phyloP scores from a whole-genome alignment of 2,113 vertebrate genomes.

The Alectura lathami region DNA sequence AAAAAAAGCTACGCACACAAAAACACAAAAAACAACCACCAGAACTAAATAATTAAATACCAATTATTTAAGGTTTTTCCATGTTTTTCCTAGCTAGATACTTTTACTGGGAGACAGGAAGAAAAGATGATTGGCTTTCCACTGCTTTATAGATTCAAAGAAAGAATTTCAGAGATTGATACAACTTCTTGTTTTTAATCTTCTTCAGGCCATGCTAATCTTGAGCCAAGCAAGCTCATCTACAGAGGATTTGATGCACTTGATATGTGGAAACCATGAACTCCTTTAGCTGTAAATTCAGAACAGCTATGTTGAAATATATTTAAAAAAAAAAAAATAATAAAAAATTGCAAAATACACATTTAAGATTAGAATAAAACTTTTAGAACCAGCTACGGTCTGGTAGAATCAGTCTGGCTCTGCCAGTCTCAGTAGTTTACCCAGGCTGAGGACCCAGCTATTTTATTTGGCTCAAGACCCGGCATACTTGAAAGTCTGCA shows the following conservation, averaged over 20 bases:
- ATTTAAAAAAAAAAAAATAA: background rate
- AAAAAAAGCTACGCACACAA: too few relatives aligned
- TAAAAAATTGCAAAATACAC: background rate
- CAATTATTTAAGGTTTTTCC: background rate
- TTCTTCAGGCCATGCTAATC: background rate
- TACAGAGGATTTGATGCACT: background rate
- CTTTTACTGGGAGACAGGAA: background rate
- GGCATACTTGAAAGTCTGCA: background rate
- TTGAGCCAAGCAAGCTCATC: background rate
- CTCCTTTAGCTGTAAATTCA: background rate
- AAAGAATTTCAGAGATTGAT: background rate
- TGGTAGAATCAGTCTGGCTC: background rate
- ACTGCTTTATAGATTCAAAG: background rate
- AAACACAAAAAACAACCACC: too few relatives aligned
- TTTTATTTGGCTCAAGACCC: background rate
- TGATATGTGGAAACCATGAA: background rate
- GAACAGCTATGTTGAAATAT: background rate
- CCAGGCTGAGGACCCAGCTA: background rate
- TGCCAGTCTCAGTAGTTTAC: background rate
- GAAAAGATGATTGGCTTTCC: background rate
- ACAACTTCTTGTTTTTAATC: background rate
- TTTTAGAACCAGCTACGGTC: background rate
- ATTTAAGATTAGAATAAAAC: background rate
- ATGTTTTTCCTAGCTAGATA: background rate
- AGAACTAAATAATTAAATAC: too few relatives aligned